Percentiles rank a stretch among this genome's conserved stretches.
Evolutionary conservation across 2,888 invertebrate genomes (phyloP).

Genomic region (Globia sparganii): DNA sequence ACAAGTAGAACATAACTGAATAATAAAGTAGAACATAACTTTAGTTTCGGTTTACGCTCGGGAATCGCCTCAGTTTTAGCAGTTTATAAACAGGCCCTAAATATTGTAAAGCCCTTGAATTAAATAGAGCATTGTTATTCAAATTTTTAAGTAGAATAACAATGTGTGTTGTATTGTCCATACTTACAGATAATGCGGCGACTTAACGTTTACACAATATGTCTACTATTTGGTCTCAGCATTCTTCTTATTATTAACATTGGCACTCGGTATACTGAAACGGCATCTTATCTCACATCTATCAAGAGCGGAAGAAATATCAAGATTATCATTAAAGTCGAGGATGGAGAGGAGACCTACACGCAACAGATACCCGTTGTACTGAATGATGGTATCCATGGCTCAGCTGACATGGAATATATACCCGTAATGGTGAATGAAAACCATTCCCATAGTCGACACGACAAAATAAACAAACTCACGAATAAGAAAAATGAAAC

Average conservation of each 20-base stretch:
- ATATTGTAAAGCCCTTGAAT: neutral
- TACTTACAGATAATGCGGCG: conserved; percentile 45
- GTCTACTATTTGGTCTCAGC: conserved; percentile 83
- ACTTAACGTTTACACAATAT: conserved; percentile 33
- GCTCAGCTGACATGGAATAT: neutral
- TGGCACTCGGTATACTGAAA: conserved; percentile 86
- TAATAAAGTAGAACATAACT: neutral
- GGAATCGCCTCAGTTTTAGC: neutral
- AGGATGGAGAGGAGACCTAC: conserved; percentile 77
- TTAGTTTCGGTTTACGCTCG: neutral
- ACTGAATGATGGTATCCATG: conserved; percentile 77
- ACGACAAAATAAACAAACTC: neutral
- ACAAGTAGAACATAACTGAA: neutral
- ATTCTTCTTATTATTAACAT: conserved; percentile 88
- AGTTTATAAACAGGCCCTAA: neutral
- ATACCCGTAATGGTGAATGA: neutral
- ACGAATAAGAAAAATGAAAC: neutral
- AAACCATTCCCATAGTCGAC: neutral
- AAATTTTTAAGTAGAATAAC: neutral
- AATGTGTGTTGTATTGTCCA: too few relatives aligned
- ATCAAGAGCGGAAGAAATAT: conserved; percentile 82
- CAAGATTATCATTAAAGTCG: conserved; percentile 90
- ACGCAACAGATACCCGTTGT: conserved; percentile 70
- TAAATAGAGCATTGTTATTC: neutral
- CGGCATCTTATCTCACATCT: conserved; percentile 82